Percentiles rank a stretch among this genome's conserved stretches.
These are phyloP conservation scores for Pelecanus crispus DNA, from an alignment of 2,113 vertebrate genomes.

Conservation along the genomic window DNA sequence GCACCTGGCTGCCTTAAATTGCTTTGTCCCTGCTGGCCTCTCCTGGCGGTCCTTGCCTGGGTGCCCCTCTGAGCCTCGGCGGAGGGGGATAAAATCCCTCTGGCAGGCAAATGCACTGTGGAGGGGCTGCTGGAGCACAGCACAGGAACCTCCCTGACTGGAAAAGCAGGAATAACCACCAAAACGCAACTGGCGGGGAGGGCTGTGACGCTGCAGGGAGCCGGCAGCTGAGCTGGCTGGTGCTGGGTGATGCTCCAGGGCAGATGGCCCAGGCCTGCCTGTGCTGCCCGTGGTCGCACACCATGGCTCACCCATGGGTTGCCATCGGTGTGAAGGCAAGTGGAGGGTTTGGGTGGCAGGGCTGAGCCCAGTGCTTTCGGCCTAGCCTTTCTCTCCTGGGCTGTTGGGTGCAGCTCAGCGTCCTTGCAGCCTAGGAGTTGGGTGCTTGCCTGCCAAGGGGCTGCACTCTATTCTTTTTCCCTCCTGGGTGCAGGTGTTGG, in stretches of 20 bases:
- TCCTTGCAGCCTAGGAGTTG: not conserved
- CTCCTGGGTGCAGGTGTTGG: not conserved
- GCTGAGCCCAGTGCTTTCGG: fast-evolving
- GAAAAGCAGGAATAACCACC: slow-evolving; percentile 50
- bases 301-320: fast-evolving
- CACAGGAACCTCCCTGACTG: not conserved
- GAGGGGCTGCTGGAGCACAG: not conserved
- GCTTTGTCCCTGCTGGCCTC: not conserved
- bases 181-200: not conserved
- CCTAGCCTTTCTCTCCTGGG: not conserved
- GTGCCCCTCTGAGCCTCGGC: fast-evolving
- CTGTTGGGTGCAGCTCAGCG: not conserved
- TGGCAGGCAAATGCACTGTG: not conserved
- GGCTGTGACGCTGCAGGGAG: not conserved
- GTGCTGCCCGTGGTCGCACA: not conserved
- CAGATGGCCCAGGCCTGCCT: not conserved
- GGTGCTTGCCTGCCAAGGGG: not conserved
- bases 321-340: not conserved
- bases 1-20: not conserved
- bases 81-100: not conserved
- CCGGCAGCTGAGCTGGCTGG: not conserved
- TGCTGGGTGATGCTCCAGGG: not conserved
- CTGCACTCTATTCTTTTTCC: not conserved
- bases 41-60: not conserved
- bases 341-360: not conserved